Conservation (phyloP, 2,888 invertebrate genomes). For the Mantis religiosa region DNA sequence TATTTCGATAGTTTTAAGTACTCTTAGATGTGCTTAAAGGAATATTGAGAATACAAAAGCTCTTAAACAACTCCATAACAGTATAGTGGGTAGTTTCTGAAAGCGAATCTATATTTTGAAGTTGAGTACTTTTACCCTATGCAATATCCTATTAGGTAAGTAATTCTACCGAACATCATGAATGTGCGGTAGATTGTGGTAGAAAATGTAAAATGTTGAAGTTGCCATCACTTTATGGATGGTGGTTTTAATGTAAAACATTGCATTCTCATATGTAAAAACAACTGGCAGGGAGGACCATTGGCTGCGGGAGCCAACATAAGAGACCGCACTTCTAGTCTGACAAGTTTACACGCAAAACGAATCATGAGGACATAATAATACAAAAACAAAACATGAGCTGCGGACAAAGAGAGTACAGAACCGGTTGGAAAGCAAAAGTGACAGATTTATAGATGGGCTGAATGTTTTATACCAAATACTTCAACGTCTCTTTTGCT, state of each 20-base stretch:
- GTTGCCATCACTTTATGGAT: background rate
- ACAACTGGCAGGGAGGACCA: background rate
- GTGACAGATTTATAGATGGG: background rate
- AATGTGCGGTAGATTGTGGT: too few relatives aligned
- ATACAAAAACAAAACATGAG: background rate
- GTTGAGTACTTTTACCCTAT: too few relatives aligned
- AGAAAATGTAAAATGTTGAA: too few relatives aligned
- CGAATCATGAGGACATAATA: background rate
- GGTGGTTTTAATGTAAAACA: background rate
- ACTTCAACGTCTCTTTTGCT: background rate
- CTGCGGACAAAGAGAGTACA: background rate
- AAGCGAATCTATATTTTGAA: too few relatives aligned
- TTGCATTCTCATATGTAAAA: background rate
- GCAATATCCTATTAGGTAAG: too few relatives aligned
- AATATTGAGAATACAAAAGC: too few relatives aligned
- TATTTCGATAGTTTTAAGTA: too few relatives aligned
- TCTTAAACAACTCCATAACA: too few relatives aligned
- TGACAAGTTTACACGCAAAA: background rate
- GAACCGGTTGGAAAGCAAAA: background rate
- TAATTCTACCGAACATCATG: too few relatives aligned
- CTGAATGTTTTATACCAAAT: background rate
- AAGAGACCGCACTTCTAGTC: background rate
- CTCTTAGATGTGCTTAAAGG: too few relatives aligned
- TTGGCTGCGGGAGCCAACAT: background rate
- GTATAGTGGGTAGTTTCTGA: too few relatives aligned